Evolutionary conservation across 2,113 vertebrate genomes (phyloP).

Genomic region (Passer montanus): DNA sequence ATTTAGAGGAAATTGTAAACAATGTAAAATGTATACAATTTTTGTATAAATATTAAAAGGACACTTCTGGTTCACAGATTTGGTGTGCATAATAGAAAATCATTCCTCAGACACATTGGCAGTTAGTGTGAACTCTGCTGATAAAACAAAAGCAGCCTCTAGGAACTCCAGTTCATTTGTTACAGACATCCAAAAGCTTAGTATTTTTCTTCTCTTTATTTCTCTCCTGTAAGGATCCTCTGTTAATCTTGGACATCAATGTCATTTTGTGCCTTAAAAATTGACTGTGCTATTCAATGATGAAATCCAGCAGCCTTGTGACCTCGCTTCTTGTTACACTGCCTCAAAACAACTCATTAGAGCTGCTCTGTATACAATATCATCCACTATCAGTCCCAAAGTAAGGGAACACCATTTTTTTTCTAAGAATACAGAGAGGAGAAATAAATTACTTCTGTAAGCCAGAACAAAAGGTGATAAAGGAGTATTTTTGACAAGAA

Average conservation of each 20-base stretch:
- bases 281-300: neutral
- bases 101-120: neutral
- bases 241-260: neutral
- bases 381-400: neutral
- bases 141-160: neutral
- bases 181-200: neutral
- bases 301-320: neutral
- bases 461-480: neutral
- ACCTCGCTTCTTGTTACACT: neutral
- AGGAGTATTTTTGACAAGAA: neutral
- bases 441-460: neutral
- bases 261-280: neutral
- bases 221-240: neutral
- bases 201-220: neutral
- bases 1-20: slow-evolving; percentile 13
- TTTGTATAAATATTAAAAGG: slow-evolving; percentile 7
- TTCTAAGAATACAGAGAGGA: neutral
- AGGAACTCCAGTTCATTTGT: neutral
- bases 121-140: neutral
- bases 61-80: slow-evolving; percentile 7
- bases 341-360: neutral
- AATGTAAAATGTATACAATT: neutral
- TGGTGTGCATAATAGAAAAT: neutral
- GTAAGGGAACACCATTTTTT: neutral
- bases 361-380: neutral